phyloP scores from a whole-genome alignment of 2,888 invertebrate species.

The Ariolimax columbianus region DNA sequence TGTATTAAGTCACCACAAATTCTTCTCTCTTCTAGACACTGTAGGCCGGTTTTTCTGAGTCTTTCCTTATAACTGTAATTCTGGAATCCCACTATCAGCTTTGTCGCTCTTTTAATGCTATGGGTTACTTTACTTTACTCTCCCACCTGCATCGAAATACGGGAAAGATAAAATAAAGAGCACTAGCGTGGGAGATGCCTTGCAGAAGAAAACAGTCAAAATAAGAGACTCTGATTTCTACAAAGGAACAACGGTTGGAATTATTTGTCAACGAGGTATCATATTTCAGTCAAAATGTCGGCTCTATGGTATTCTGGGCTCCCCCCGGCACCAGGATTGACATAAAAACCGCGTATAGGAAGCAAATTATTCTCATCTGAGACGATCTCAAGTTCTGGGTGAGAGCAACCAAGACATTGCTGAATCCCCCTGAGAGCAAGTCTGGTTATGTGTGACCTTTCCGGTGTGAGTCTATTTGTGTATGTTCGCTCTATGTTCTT shows the following conservation, averaged over 20 bases:
- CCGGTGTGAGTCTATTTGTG: neutral
- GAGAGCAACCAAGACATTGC: neutral
- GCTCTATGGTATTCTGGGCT: neutral
- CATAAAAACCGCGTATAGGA: neutral
- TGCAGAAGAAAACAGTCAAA: too few relatives aligned
- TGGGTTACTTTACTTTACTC: too few relatives aligned
- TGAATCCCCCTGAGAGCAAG: neutral
- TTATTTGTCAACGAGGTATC: neutral
- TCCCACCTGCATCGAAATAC: too few relatives aligned
- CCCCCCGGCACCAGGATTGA: neutral
- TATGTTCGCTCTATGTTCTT: neutral
- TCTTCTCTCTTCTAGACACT: too few relatives aligned
- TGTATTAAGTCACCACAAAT: too few relatives aligned
- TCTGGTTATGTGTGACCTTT: neutral
- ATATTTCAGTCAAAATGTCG: neutral
- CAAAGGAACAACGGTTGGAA: neutral
- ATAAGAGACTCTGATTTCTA: neutral
- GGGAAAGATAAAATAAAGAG: too few relatives aligned
- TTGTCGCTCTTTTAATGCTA: too few relatives aligned
- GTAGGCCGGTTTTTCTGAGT: too few relatives aligned
- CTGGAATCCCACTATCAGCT: too few relatives aligned
- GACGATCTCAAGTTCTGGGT: neutral
- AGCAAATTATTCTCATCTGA: neutral
- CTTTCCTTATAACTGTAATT: too few relatives aligned
- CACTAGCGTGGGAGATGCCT: too few relatives aligned